phyloP scores from a whole-genome alignment of 2,113 vertebrate genomes.

The Formicarius rufipectus region DNA sequence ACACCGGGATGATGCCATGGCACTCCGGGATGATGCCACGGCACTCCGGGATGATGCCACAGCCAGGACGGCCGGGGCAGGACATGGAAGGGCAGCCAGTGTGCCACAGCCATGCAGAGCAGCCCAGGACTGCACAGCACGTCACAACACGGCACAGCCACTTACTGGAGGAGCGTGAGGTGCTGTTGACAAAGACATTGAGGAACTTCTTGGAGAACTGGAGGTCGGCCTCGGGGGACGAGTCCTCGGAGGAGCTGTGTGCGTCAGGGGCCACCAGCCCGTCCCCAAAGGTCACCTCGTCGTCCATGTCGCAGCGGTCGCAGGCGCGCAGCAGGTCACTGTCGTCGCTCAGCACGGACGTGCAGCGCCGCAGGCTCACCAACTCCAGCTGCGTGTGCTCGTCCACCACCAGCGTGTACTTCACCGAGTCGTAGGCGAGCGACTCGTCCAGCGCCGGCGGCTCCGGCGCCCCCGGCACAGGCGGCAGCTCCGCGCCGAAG shows the following conservation, averaged over 20 bases:
- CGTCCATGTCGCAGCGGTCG: constrained; percentile 79
- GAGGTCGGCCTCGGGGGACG: constrained; percentile 91
- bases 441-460: constrained; percentile 76
- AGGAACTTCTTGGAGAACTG: constrained; percentile 99
- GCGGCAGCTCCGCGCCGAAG: constrained; percentile 69
- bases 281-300: constrained; percentile 67
- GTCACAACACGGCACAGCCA: rapidly evolving
- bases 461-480: background rate
- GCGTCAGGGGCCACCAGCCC: constrained; percentile 66
- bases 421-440: constrained; percentile 94
- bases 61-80: background rate
- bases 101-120: background rate
- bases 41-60: rapidly evolving
- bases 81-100: background rate
- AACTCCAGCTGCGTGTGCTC: constrained; percentile 96
- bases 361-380: constrained; percentile 93
- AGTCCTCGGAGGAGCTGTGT: constrained; percentile 77
- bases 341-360: constrained; percentile 87
- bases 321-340: constrained; percentile 86
- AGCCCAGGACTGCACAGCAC: rapidly evolving
- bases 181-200: constrained; percentile 97
- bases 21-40: rapidly evolving
- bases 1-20: no score
- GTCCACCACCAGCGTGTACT: constrained; percentile 97
- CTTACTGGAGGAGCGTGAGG: constrained; percentile 96